Conservation (phyloP, 1,140 invertebrate genomes). For the Fopius arisanus region DNA sequence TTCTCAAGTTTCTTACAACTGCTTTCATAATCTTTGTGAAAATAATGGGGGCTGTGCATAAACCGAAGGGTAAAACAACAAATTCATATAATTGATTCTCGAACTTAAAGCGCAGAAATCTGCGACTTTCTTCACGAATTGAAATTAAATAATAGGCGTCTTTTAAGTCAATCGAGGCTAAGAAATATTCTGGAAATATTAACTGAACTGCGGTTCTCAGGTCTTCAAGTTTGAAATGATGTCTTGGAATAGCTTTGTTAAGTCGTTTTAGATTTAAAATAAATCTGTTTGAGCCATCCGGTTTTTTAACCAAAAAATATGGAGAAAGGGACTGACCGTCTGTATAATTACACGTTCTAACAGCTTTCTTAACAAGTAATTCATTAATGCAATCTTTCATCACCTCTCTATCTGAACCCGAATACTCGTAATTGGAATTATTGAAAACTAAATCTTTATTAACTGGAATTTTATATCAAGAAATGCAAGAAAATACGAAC, state of each 20-base stretch:
- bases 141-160: constrained; percentile 21
- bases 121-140: neutral
- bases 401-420: neutral
- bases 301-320: constrained; percentile 10
- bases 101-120: constrained; percentile 3
- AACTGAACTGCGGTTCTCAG: neutral
- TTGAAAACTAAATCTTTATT: neutral
- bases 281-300: neutral
- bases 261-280: constrained; percentile 13
- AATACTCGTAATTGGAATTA: neutral
- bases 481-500: neutral
- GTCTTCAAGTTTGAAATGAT: constrained; percentile 20
- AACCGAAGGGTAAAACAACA: constrained; percentile 6
- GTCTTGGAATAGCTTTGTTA: neutral
- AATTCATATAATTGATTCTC: neutral
- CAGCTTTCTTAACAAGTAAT: neutral
- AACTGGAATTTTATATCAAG: neutral
- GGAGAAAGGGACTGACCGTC: neutral
- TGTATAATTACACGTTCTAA: neutral
- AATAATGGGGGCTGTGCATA: constrained; percentile 2
- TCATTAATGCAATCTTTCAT: neutral
- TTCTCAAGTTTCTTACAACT: neutral
- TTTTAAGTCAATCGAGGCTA: constrained; percentile 2
- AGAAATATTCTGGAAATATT: neutral
- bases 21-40: constrained; percentile 29